These are phyloP conservation scores for Zeugodacus cucurbitae DNA, from an alignment of 1,140 invertebrate genomes.

Conservation along the genomic window DNA sequence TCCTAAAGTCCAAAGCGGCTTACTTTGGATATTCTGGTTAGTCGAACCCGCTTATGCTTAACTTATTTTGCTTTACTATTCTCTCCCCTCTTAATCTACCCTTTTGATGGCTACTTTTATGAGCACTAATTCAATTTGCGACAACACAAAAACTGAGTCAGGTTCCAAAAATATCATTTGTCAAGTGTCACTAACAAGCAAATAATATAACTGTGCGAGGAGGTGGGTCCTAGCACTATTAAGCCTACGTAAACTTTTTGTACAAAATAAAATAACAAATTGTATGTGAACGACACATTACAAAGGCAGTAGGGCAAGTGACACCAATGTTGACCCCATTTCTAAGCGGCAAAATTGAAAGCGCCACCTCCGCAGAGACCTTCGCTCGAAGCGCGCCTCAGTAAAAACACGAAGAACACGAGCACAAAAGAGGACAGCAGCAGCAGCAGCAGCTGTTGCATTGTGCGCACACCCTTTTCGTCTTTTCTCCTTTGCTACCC, in stretches of 20 bases:
- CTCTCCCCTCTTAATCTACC: too few relatives aligned
- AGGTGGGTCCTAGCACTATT: not conserved
- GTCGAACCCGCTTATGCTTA: too few relatives aligned
- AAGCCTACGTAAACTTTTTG: not conserved
- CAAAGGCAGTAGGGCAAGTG: conserved; percentile 21
- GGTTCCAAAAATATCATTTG: not conserved
- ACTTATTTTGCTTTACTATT: too few relatives aligned
- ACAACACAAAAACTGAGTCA: too few relatives aligned
- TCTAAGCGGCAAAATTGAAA: not conserved
- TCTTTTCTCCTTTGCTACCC: too few relatives aligned
- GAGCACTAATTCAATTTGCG: too few relatives aligned
- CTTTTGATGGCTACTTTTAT: too few relatives aligned
- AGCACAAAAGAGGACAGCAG: not conserved
- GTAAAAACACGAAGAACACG: not conserved
- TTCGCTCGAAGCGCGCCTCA: not conserved
- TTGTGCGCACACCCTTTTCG: not conserved
- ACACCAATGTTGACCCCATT: conserved; percentile 28
- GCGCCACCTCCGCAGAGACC: not conserved
- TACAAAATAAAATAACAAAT: not conserved
- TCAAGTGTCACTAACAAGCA: not conserved
- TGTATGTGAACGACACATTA: not conserved
- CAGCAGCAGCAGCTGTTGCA: not conserved
- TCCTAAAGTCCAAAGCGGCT: too few relatives aligned
- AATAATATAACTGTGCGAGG: not conserved
- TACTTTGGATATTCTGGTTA: too few relatives aligned